A percentile compares a stretch with the other conserved stretches of the same genome.
Conservation (phyloP, 1,140 invertebrate species). For the Cecropterus lyciades region DNA sequence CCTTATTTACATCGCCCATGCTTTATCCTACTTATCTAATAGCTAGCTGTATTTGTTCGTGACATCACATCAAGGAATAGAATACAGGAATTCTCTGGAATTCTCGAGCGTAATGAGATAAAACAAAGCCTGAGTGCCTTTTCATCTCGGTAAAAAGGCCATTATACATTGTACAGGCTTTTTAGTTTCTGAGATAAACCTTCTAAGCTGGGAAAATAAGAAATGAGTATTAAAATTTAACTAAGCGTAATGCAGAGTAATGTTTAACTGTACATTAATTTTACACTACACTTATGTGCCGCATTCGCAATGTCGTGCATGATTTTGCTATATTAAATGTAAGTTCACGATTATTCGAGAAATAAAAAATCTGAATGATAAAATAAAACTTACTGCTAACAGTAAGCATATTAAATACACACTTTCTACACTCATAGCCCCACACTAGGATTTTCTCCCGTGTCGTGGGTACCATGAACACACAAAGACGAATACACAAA, state of each 20-base stretch:
- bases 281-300: not conserved
- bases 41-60: not conserved
- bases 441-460: too few relatives aligned
- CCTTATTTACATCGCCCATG: too few relatives aligned
- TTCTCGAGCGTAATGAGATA: conserved; percentile 2
- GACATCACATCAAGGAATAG: not conserved
- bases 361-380: too few relatives aligned
- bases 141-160: conserved; percentile 3
- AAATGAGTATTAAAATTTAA: not conserved
- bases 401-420: too few relatives aligned
- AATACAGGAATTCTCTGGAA: not conserved
- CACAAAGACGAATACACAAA: too few relatives aligned
- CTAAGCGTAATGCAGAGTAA: not conserved
- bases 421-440: too few relatives aligned
- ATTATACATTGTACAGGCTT: conserved; percentile 1
- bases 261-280: not conserved
- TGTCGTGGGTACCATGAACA: too few relatives aligned
- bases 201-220: not conserved
- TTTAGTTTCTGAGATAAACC: conserved; percentile 1
- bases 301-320: too few relatives aligned
- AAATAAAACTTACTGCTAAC: too few relatives aligned
- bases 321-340: too few relatives aligned
- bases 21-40: not conserved
- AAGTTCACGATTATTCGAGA: too few relatives aligned
- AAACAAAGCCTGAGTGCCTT: conserved; percentile 4